Evolutionary conservation across 2,113 vertebrate species (phyloP), one percentile per base, ranked within the genome.

Genomic region (Opisthocomus hoazin): DNA sequence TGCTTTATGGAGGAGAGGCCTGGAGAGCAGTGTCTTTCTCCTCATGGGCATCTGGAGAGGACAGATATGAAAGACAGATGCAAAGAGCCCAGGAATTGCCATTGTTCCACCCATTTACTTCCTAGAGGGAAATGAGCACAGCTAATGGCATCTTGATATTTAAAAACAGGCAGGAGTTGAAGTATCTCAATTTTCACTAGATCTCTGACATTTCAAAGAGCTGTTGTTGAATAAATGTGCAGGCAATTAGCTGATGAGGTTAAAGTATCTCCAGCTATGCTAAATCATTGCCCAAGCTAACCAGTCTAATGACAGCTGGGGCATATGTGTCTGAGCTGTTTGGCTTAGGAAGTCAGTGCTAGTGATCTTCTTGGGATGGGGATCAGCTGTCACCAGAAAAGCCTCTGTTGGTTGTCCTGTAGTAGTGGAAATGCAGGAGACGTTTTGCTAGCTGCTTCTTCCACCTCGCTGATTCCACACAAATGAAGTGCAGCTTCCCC

Each of bases 141-240:
- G 41, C 84, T 95, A 91, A 92, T 90, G 87, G 85, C 93, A 88
- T 92, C 93, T 94, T 95, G 95, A 78, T 96, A 88, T 94, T 97
- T 95, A 66, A 77, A 87, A 91, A 2, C 87, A 90, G 82, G 66
- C 90, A 80, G 92, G 90, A 93, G 75, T 54, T 43, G 82, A n/a
- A 63, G 63, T 50, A 29, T 30, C 70, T 51, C 30, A 15, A 15
- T 19, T 89, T 93, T 74, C 65, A 50, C 12, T 64, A 29, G 70
- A 50, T 83, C 37, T 77, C 87, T 97, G 94, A 94, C 87, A 86
- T 94, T 96, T 96, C 78, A 36, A 71, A 85, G 83, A 68, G 84
- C 84, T 84, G 75, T 11, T 53, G 77, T 20, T 88, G 80, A 89
- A 70, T 50, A 84, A 89, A 84, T 45, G 93, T 69, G 87, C 9